Evolutionary conservation across 37 sponge, comb jelly and placozoan genomes (phyloP).

Genomic region (Chondrilla cf. caribensis): DNA sequence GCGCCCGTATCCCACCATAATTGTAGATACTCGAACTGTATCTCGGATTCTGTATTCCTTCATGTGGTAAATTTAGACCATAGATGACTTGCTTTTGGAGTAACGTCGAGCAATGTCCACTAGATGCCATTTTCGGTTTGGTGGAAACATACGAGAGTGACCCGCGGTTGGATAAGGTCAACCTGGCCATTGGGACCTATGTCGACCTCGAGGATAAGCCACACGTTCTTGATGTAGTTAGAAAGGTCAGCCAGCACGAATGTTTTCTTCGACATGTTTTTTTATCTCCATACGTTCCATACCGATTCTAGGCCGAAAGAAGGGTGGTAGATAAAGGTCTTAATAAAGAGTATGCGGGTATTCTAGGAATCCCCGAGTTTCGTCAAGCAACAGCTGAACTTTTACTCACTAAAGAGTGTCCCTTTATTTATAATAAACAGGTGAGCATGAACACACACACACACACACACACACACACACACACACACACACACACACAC

Average conservation of each 20-base stretch:
- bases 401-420: slow-evolving; percentile 59
- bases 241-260: slow-evolving; percentile 24
- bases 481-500: no score
- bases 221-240: slow-evolving; percentile 52
- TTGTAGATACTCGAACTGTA: no score
- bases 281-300: no score
- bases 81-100: slow-evolving; percentile 1
- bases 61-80: no score
- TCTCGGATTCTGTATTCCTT: no score
- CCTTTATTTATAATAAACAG: slow-evolving; percentile 37
- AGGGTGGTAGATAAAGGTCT: slow-evolving; percentile 45
- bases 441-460: slow-evolving; percentile 20
- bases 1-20: no score
- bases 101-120: slow-evolving; percentile 51
- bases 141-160: slow-evolving; percentile 61
- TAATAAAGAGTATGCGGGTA: slow-evolving; percentile 95
- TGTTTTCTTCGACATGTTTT: no score
- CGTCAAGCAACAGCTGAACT: slow-evolving; percentile 65
- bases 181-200: slow-evolving; percentile 71
- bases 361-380: slow-evolving; percentile 74
- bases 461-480: background rate
- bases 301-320: slow-evolving; percentile 72
- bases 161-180: slow-evolving; percentile 62
- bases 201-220: slow-evolving; percentile 71
- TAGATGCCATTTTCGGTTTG: slow-evolving; percentile 67